Evolutionary conservation across 2,888 invertebrate genomes (phyloP).

Genomic region (Thymelicus sylvestris): DNA sequence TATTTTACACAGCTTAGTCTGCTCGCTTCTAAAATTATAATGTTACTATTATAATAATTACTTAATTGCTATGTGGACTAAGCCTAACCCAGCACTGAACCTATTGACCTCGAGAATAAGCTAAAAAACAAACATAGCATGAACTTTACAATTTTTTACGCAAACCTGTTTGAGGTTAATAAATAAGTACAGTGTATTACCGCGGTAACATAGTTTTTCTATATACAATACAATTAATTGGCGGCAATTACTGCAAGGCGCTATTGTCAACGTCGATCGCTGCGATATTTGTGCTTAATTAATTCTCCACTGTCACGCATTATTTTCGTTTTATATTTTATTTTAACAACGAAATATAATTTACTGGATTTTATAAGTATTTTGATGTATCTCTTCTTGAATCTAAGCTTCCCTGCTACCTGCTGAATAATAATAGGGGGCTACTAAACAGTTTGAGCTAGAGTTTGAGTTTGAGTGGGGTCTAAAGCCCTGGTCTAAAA

Average conservation of each 20-base stretch:
- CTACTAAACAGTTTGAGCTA: too few species aligned
- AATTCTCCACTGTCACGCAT: constrained; percentile 14
- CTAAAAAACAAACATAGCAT: constrained; percentile 64
- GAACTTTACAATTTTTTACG: constrained; percentile 69
- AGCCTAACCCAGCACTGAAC: constrained; percentile 54
- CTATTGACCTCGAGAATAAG: constrained; percentile 66
- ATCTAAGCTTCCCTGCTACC: too few species aligned
- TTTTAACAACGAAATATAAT: neutral
- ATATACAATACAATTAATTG: constrained; percentile 11
- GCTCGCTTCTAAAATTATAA: too few species aligned
- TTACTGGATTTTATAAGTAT: too few species aligned
- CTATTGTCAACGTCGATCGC: constrained; percentile 20
- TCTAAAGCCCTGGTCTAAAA: too few species aligned
- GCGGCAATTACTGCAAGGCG: constrained; percentile 20
- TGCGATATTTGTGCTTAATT: constrained; percentile 20
- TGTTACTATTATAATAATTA: neutral
- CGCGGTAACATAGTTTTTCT: constrained; percentile 5
- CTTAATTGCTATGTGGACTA: constrained; percentile 2
- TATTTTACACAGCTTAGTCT: too few species aligned
- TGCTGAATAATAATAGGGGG: too few species aligned
- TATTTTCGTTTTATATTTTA: neutral
- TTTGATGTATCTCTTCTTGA: too few species aligned
- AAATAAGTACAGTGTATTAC: constrained; percentile 24
- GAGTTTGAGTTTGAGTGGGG: too few species aligned
- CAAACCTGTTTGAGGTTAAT: constrained; percentile 29